phyloP scores from a whole-genome alignment of 1,140 invertebrate genomes.

The Phenacoccus solenopsis region DNA sequence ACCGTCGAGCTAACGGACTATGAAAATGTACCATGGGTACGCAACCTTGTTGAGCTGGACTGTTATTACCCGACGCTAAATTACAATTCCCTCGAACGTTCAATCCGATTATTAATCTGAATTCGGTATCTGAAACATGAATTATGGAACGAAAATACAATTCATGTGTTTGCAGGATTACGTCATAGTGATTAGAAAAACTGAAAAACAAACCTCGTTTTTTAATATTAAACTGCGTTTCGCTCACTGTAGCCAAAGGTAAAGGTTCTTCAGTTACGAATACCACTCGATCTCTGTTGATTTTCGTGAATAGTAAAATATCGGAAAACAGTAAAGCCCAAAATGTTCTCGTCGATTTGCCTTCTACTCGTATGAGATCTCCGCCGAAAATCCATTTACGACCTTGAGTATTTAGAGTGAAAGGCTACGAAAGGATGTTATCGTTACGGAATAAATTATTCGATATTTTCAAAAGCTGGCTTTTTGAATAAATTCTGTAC shows the following conservation, averaged over 20 bases:
- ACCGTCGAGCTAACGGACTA: conserved; percentile 27
- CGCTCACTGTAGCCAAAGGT: conserved; percentile 56
- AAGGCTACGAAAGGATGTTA: conserved; percentile 43
- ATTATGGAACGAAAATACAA: background rate
- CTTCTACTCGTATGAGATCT: conserved; percentile 65
- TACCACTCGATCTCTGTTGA: conserved; percentile 66
- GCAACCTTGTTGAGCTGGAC: conserved; percentile 32
- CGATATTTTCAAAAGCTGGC: too few species aligned
- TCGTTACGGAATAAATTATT: too few species aligned
- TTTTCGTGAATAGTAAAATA: conserved; percentile 67
- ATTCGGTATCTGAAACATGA: conserved; percentile 52
- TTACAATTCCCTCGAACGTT: conserved; percentile 47
- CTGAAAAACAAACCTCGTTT: conserved; percentile 50
- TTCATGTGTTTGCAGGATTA: background rate
- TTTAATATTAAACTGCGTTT: conserved; percentile 68
- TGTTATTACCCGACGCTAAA: conserved; percentile 47
- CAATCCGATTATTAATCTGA: conserved; percentile 44
- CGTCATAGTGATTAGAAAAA: background rate
- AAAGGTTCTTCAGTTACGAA: conserved; percentile 78
- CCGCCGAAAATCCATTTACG: conserved; percentile 79
- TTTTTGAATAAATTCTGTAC: background rate
- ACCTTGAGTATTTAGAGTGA: conserved; percentile 61
- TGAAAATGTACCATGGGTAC: conserved; percentile 17
- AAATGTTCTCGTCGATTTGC: conserved; percentile 60
- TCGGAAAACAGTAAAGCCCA: conserved; percentile 74